phyloP scores from a whole-genome alignment of 2,113 vertebrate species.

The Cyprinodon brontotheroides region DNA sequence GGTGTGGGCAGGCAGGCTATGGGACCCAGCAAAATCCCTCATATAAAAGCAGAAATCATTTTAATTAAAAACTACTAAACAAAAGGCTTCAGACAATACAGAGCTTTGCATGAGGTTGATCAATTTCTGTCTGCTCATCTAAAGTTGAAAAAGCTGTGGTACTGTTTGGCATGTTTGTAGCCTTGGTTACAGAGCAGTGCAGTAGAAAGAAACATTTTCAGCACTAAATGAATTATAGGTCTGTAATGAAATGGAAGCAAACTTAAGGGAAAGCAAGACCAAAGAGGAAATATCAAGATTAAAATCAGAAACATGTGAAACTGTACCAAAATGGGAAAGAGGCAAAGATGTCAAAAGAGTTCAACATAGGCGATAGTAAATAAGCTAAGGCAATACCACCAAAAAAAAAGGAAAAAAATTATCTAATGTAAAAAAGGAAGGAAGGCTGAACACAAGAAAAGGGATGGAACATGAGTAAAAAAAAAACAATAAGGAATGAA shows the following conservation, averaged over 20 bases:
- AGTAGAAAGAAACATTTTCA: constrained; percentile 55
- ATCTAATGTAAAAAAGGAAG: neutral
- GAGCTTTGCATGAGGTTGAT: constrained; percentile 30
- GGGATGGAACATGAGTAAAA: neutral
- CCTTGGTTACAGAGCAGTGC: constrained; percentile 65
- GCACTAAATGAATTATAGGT: constrained; percentile 70
- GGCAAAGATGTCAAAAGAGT: neutral
- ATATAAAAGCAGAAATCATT: constrained; percentile 54
- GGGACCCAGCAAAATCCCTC: constrained; percentile 54
- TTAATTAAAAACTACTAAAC: constrained; percentile 65
- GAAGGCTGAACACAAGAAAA: neutral
- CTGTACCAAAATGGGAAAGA: neutral
- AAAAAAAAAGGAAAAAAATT: neutral
- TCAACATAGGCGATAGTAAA: neutral
- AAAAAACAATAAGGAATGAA: neutral
- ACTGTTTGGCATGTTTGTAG: constrained; percentile 58
- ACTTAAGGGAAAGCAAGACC: constrained; percentile 10
- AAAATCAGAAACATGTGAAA: neutral
- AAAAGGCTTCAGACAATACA: constrained; percentile 54
- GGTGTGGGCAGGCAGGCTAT: constrained; percentile 15
- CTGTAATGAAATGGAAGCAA: constrained; percentile 52
- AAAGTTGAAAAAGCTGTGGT: constrained; percentile 39
- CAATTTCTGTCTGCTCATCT: constrained; percentile 27
- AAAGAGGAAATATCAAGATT: constrained; percentile 6
- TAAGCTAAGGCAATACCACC: neutral